Base-by-base conservation (phyloP, 2,888 invertebrate genomes). In the Tetranychus piercei region DNA sequence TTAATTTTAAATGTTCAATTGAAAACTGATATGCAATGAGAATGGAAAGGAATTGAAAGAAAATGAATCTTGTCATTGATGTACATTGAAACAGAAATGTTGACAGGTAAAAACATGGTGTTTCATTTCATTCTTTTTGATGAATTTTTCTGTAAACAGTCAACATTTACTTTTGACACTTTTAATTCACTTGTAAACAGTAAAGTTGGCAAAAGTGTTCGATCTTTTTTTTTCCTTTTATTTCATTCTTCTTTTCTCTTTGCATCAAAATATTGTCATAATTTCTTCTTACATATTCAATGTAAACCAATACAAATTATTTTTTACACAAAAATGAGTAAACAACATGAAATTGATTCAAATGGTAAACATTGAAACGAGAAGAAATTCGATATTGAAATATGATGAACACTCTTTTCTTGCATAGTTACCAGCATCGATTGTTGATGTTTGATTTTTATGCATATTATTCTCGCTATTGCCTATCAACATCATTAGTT, bases 231-330 rank as follows among this genome's bases (percentile, higher is more conserved):
- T 66, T 2, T 66, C 1, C 11, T 20, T 65, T 18, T 23, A 34
- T 71, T 71, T 71, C 43, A 11, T 43, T 64, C 11, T 64, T 20
- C 34, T 34, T 5, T 34, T 3, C 34, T 34, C 34, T 34, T 3
- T 34, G 1, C 34, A 5, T 34, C 34, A 34, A 34, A 34, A 34
- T 34, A 34, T 34, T 34, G 34, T 34, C 34, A 34, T 4, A 34
- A 34, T 34, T 34, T 34, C 66, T 67, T 66, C 66, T 67, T 66
- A 20, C 11, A 67, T 69, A 45, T 74, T 44, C 65, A n/a, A 66
- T 66, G 34, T 34, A 34, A 34, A 5, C 5, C 34, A 34, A 34
- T 34, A 4, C 4, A 34, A 34, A 34, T 34, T 34, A 5, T 34
- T 23, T 23, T 34, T 34, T 34, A 34, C 3, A 1, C 34, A 34